phyloP scores from a whole-genome alignment of 2,113 vertebrate genomes.

The Okapia johnstoni region DNA sequence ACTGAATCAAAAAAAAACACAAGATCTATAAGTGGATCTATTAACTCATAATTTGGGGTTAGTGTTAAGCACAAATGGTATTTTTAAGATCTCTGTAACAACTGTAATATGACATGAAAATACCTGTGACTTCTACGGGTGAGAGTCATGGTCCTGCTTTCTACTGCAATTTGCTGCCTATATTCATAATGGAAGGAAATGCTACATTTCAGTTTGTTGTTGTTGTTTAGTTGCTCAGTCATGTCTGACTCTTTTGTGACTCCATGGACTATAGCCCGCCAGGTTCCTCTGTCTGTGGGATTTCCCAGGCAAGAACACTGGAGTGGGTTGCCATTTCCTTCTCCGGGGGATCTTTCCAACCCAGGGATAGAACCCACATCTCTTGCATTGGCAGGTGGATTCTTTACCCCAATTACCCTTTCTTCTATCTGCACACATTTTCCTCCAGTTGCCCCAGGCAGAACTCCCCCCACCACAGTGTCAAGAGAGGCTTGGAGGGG shows the following conservation, averaged over 20 bases:
- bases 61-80: neutral
- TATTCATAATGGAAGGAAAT: neutral
- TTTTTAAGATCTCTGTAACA: neutral
- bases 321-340: neutral
- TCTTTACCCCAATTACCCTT: neutral
- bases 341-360: neutral
- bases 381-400: neutral
- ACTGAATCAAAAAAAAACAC: neutral
- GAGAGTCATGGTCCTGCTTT: neutral
- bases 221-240: neutral
- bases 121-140: neutral
- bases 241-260: neutral
- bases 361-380: neutral
- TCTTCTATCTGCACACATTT: neutral
- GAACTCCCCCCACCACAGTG: fast-evolving
- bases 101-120: neutral
- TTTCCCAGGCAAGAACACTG: neutral
- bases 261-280: neutral
- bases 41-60: neutral
- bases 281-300: neutral
- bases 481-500: neutral
- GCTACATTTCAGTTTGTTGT: neutral
- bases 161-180: neutral
- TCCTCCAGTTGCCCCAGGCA: neutral
- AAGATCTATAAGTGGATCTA: neutral